Evolutionary conservation across 1,140 invertebrate genomes (phyloP), one percentile per base, ranked within the genome.

Genomic region (Zaprionus inermis): DNA sequence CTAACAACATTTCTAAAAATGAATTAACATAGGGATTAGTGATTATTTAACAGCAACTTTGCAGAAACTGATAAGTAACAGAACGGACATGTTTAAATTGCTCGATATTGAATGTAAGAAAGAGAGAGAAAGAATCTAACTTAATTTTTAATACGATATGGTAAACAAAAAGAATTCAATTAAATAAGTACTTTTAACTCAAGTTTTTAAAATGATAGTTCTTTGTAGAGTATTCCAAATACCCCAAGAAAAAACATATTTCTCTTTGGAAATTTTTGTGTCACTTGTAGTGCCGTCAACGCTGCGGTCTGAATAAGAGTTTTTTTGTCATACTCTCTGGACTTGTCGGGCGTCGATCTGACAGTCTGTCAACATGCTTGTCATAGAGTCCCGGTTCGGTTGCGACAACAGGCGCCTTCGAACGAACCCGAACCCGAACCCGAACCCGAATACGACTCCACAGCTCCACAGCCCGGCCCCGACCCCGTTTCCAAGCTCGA

Each of bases 291-390:
- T 22, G 3, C 20, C 18, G 44, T 49, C 44, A 22, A 12, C 44
- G 18, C 44, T 49, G 44, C 44, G 44, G 44, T 49, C 22, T 49
- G 18, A 6, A 36, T 44, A 16, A 41, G 38, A 44, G 38, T 57
- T 16, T 46, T 51, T 55, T 65, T 28, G 36, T 68, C 51, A 16
- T 63, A 46, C 24, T 59, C 36, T 59, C 54, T 68, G 41, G 54
- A 64, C 68, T 41, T 34, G 34, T 52, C 67, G 20, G 49, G 36
- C 56, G 65, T 65, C 68, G 57, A 71, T 59, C 66, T 72, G 72
- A 83, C 79, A 88, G 79, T 79, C 78, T 86, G 76, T 86, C 83
- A 79, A 83, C 83, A 83, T 80, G 84, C 79, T 88, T 82, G 67
- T 76, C 79, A 88, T 77, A 73, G 83, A 70, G 67, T 78, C 72